Conservation (phyloP, 2,797 vertebrate species). For the Cuniculus paca region DNA sequence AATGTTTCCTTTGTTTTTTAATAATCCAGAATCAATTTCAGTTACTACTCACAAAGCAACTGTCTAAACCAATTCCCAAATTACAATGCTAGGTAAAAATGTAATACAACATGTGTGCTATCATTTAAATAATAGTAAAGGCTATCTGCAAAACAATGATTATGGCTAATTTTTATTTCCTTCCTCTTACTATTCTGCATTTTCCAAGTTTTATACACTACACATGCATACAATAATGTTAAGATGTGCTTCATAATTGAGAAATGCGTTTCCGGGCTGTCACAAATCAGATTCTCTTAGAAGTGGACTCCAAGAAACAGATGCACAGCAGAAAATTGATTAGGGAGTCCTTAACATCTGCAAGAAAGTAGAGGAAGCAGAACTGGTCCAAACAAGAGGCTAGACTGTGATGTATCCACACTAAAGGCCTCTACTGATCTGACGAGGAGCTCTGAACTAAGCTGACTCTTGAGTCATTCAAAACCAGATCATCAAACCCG, state of each 20-base stretch:
- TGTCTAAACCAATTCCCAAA: not conserved
- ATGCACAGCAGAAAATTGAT: not conserved
- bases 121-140: not conserved
- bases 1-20: not conserved
- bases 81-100: not conserved
- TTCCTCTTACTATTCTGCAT: not conserved
- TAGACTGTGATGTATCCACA: not conserved
- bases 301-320: not conserved
- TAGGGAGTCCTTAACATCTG: not conserved
- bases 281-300: not conserved
- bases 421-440: not conserved
- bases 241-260: slow-evolving; percentile 24
- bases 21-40: not conserved
- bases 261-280: not conserved
- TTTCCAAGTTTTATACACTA: not conserved
- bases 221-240: not conserved
- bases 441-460: not conserved
- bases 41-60: not conserved
- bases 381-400: not conserved
- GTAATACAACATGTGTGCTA: not conserved
- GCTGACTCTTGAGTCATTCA: not conserved
- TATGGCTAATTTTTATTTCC: not conserved
- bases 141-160: not conserved
- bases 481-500: not conserved
- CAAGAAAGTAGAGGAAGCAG: not conserved